phyloP scores from a whole-genome alignment of 2,888 invertebrate genomes.

The Dryadula phaetusa region DNA sequence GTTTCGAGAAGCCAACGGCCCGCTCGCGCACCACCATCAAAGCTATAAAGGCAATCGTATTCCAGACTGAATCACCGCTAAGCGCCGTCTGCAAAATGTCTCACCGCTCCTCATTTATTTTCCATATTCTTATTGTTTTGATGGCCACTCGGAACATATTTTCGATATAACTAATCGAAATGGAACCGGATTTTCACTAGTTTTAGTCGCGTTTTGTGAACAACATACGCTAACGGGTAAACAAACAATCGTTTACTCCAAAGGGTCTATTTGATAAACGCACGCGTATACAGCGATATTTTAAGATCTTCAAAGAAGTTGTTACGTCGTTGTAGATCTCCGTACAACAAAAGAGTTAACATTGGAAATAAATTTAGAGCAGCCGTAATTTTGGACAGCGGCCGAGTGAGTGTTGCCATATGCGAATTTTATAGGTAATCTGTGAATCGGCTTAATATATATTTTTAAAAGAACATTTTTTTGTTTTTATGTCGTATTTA shows the following conservation, averaged over 20 bases:
- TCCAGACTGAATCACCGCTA: constrained; percentile 80
- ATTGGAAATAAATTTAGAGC: constrained; percentile 69
- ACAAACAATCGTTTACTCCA: constrained; percentile 46
- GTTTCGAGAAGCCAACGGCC: constrained; percentile 81
- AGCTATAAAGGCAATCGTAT: constrained; percentile 79
- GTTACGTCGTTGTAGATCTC: constrained; percentile 62
- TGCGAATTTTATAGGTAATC: constrained; percentile 43
- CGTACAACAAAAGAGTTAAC: constrained; percentile 71
- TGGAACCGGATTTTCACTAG: neutral
- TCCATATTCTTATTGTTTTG: constrained; percentile 52
- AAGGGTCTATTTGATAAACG: constrained; percentile 53
- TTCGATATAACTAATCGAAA: constrained; percentile 30
- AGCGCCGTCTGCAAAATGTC: constrained; percentile 84
- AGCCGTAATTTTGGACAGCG: constrained; percentile 64
- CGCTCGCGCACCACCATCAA: constrained; percentile 65
- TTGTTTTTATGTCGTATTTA: neutral
- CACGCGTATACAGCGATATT: constrained; percentile 69
- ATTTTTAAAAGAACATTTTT: neutral
- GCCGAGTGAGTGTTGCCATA: constrained; percentile 62
- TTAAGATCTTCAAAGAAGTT: constrained; percentile 70
- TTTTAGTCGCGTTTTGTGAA: constrained; percentile 33
- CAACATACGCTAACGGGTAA: constrained; percentile 42
- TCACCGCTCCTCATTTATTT: constrained; percentile 72
- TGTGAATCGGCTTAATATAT: neutral
- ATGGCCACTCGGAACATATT: constrained; percentile 40